phyloP scores from a whole-genome alignment of 2,113 vertebrate species.

The Craseonycteris thonglongyai region DNA sequence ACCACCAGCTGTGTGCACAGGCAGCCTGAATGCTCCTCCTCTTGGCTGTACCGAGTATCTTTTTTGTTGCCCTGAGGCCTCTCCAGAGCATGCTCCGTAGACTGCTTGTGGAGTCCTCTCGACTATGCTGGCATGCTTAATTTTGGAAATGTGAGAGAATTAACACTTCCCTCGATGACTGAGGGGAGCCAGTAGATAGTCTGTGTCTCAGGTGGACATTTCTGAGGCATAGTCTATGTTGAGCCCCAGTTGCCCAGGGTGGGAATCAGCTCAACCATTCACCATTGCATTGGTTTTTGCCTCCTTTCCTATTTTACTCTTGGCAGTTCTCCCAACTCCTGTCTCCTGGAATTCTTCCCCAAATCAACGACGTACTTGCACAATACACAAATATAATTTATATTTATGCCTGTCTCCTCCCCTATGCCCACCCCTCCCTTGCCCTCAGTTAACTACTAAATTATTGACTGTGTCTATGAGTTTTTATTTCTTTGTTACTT shows the following conservation, averaged over 20 bases:
- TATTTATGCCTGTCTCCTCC: too few species aligned
- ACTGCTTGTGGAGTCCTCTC: neutral
- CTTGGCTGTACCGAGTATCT: neutral
- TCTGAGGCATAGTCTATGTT: neutral
- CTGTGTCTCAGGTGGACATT: neutral
- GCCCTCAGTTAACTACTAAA: too few species aligned
- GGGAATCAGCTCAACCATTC: neutral
- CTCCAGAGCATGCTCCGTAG: neutral
- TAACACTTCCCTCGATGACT: neutral
- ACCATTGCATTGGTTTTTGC: neutral
- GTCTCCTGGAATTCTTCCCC: neutral
- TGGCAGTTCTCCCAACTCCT: neutral
- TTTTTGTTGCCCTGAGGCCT: neutral
- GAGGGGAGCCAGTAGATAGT: neutral
- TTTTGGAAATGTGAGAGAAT: neutral
- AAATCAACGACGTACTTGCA: neutral
- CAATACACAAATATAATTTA: neutral
- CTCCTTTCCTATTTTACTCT: neutral
- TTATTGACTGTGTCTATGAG: too few species aligned
- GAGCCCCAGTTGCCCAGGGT: neutral
- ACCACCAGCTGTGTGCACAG: neutral
- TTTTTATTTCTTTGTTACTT: too few species aligned
- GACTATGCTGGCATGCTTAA: neutral
- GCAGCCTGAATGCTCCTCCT: neutral
- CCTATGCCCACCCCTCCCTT: too few species aligned